Percentiles rank a stretch among this genome's conserved stretches.
phyloP scores from a whole-genome alignment of 1,140 invertebrate genomes.

The Varroa destructor region DNA sequence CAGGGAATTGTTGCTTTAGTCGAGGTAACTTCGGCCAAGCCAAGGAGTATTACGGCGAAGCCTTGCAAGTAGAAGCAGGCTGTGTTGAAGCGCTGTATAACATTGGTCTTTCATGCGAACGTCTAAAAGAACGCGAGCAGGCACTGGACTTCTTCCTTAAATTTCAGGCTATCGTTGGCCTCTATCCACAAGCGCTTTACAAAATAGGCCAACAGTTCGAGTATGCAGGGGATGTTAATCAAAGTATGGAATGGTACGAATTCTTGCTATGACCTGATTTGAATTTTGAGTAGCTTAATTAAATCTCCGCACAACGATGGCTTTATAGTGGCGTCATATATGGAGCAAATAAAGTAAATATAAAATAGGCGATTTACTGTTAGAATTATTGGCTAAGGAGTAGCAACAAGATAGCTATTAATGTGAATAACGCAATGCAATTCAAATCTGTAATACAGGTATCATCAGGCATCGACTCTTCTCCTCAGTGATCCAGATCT shows the following conservation, averaged over 20 bases:
- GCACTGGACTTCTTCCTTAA: constrained; percentile 67
- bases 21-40: constrained; percentile 60
- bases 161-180: constrained; percentile 57
- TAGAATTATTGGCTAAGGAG: no score
- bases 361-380: no score
- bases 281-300: neutral
- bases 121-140: constrained; percentile 55
- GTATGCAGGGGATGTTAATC: constrained; percentile 52
- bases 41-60: constrained; percentile 58
- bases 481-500: constrained; percentile 69
- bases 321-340: no score
- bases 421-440: neutral
- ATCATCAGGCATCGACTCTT: constrained; percentile 67
- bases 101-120: constrained; percentile 61
- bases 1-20: constrained; percentile 58
- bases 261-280: neutral
- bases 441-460: constrained; percentile 45
- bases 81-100: constrained; percentile 86
- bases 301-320: no score
- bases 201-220: constrained; percentile 64
- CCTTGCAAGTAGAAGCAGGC: constrained; percentile 63
- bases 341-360: no score
- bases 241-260: constrained; percentile 48
- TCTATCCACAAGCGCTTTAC: constrained; percentile 68
- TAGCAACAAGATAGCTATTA: neutral